Percentiles rank a stretch among this genome's conserved stretches.
Conservation (phyloP, 2,113 vertebrate species). For the Tautogolabrus adspersus region DNA sequence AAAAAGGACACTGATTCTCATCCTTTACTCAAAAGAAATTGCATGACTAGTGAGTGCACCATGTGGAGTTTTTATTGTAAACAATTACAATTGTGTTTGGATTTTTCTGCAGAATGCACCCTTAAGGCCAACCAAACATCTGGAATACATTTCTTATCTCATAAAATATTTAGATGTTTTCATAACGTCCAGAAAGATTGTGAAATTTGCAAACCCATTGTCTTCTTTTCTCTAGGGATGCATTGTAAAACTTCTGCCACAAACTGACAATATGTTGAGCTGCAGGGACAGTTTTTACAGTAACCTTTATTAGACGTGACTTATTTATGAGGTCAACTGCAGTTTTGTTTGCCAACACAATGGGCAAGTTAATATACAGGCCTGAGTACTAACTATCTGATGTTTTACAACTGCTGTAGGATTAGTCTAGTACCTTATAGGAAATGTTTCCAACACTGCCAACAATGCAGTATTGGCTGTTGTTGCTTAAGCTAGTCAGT, state of each 20-base stretch:
- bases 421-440: too few species aligned
- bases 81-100: slow-evolving; percentile 4
- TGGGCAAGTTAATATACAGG: too few species aligned
- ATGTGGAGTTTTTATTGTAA: slow-evolving; percentile 13
- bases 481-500: too few species aligned
- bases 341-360: too few species aligned
- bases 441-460: too few species aligned
- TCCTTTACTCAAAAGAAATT: neutral
- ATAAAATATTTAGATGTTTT: slow-evolving; percentile 7
- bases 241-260: neutral
- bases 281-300: neutral
- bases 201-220: neutral
- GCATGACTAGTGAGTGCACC: neutral
- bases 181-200: slow-evolving; percentile 10
- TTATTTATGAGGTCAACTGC: neutral
- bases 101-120: neutral
- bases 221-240: neutral
- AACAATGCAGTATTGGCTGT: too few species aligned
- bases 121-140: neutral
- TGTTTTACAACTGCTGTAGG: too few species aligned
- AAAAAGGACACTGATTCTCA: neutral
- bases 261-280: neutral
- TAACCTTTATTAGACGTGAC: neutral
- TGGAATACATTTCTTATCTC: slow-evolving; percentile 12
- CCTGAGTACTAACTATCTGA: too few species aligned